These are phyloP conservation scores for Poecile montanus DNA, from an alignment of 2,797 vertebrate species.

Conservation along the genomic window DNA sequence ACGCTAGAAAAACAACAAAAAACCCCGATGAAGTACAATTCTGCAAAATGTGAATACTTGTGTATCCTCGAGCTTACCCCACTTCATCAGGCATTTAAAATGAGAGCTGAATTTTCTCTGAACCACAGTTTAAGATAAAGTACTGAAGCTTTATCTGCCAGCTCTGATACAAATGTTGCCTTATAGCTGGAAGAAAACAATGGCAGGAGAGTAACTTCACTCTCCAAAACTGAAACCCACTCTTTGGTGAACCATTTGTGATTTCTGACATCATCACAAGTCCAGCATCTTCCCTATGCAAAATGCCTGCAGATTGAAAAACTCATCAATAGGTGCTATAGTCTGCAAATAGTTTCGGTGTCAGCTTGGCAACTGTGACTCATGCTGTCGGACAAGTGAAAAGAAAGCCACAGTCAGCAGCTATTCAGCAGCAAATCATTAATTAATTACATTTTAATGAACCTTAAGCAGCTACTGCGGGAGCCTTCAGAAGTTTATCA, in stretches of 20 bases:
- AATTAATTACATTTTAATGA: slow-evolving; percentile 91
- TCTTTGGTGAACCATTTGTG: background rate
- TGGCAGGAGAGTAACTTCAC: background rate
- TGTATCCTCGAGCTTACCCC: background rate
- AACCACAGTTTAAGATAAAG: slow-evolving; percentile 11
- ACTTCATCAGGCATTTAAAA: slow-evolving; percentile 23
- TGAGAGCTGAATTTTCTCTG: background rate
- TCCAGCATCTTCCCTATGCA: slow-evolving; percentile 73
- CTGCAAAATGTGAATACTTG: background rate
- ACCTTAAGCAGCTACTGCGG: slow-evolving; percentile 86
- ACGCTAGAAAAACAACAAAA: background rate
- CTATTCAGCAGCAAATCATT: slow-evolving; percentile 88
- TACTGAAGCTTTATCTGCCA: background rate
- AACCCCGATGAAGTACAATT: background rate
- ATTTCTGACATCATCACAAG: background rate
- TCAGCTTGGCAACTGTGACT: slow-evolving; percentile 85
- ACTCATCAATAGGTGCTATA: slow-evolving; percentile 82
- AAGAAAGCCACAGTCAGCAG: slow-evolving; percentile 87
- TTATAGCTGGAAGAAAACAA: slow-evolving; percentile 1
- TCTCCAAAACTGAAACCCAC: background rate
- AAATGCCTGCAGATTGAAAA: slow-evolving; percentile 76
- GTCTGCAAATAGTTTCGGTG: slow-evolving; percentile 85
- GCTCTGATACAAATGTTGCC: background rate
- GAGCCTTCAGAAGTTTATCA: slow-evolving; percentile 89
- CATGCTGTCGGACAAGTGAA: slow-evolving; percentile 83